Evolutionary conservation across 2,797 vertebrate species (phyloP), one percentile per base, ranked within the genome.

Genomic region (Oceanodroma leucorhoa): DNA sequence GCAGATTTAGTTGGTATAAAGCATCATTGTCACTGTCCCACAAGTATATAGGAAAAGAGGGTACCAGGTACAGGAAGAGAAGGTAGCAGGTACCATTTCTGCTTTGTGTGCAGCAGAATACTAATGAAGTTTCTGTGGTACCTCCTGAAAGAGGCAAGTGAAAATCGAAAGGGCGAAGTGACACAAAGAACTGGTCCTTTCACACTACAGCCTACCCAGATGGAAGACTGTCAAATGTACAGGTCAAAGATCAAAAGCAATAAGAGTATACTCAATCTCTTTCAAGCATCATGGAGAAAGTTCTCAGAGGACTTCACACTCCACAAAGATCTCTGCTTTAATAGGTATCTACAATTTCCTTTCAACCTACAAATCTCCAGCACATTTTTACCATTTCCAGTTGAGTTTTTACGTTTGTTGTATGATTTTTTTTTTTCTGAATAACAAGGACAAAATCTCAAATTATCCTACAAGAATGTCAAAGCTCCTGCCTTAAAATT

Each of bases 401-500:
- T 5, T 69, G 14, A 87, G 54, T 19, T 60, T 90, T 24, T 57
- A 45, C 9, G 4, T 78, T 75, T 89, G 6, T 60, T 72, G 14
- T 19, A 2, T 8, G 6, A 2, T 12, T n/a, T 45, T 43, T 54
- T 26, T 67, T 51, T 24, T 65, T 7, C 34, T 58, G 14, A 69
- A 43, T 51, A 80, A 65, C 32, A 88, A 90, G 30, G 62, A 66
- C 26, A 80, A 80, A 91, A 79, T 65, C 41, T 85, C 45, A 93
- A 65, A 69, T 81, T 88, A 61, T 41, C 14, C 22, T 78, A 51
- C 36, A 65, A 83, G 61, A 55, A 78, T 13, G 30, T 65, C 72
- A 92, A 93, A 75, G 22, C 38, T 80, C 17, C 27, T 85, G 50
- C 22, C 54, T 91, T 93, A 87, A 94, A 91, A 55, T 71, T 29